Evolutionary conservation across 1,140 invertebrate genomes (phyloP), one percentile per base, ranked within the genome.

Genomic region (Heliothis subflexa): DNA sequence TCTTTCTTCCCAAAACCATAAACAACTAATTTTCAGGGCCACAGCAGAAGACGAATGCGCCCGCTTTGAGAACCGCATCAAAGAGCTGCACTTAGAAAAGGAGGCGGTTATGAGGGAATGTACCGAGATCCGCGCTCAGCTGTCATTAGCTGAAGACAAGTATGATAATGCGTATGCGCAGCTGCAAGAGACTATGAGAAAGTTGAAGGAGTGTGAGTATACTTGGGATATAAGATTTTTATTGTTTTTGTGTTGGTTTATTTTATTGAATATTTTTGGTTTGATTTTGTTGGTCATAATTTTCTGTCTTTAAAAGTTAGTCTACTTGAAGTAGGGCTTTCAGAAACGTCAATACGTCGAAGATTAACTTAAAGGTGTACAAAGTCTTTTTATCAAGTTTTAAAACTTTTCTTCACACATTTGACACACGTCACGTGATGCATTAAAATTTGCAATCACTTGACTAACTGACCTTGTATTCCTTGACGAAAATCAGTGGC

Each of bases 91-190:
- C 54, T 95, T 96, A 49, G 97, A 98, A 89, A 95, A 97, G 10
- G 97, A 98, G 79, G 94, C 92, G 3, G 91, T 95, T 0, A 95
- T 96, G 77, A 96, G 96, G 75, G 96, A 98, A 81, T 95, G 96
- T 18, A 97, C 97, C 84, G 97, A 98, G 85, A 88, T 97, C 10
- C 96, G 97, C 84, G 96, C 97, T 62, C 97, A 98, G 84, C 91
- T 98, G 0, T 96, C 97, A 14, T 93, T 98, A 18, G 95, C 96
- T 0, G 97, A 98, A 93, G 97, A 98, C 89, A 97, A 97, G 87
- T 95, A 96, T 57, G 97, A 98, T 82, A 96, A 96, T 57, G 88
- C 97, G 14, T 96, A 96, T 75, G 96, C 95, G 78, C 97, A 98
- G 83, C 91, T 98, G 52, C 97, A 97, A 78, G 97, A 98, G 78